These are phyloP conservation scores for Pedionomus torquatus DNA, from an alignment of 2,113 vertebrate species.

Conservation along the genomic window DNA sequence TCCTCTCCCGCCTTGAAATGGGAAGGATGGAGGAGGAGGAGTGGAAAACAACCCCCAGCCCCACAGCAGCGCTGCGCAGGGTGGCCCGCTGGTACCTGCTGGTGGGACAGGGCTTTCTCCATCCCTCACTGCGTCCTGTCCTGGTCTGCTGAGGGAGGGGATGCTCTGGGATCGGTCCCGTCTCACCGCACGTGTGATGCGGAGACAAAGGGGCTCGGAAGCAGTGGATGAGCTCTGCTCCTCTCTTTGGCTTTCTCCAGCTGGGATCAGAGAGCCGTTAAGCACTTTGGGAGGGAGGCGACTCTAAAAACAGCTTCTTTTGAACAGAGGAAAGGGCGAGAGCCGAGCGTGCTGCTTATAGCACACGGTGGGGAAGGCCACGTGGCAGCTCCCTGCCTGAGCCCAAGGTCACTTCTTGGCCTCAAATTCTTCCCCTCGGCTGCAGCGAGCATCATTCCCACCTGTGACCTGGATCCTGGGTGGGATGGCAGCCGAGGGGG, in stretches of 20 bases:
- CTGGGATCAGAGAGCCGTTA: neutral
- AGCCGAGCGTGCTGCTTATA: neutral
- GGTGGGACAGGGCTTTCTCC: neutral
- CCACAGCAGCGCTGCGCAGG: fast-evolving
- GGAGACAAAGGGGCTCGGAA: neutral
- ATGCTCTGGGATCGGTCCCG: neutral
- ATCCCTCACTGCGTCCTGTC: fast-evolving
- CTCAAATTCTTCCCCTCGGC: neutral
- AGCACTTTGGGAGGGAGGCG: neutral
- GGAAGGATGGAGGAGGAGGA: neutral
- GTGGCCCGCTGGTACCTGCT: neutral
- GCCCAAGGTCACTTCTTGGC: neutral
- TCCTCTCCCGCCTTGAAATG: neutral
- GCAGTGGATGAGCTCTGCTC: neutral
- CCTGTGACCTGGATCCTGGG: neutral
- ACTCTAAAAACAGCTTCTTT: slow-evolving; percentile 1
- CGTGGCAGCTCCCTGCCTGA: neutral
- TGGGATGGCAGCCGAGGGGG: neutral
- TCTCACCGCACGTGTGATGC: fast-evolving
- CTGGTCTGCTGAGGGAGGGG: neutral
- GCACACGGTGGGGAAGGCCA: neutral
- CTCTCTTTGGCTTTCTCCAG: neutral
- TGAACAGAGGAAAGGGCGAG: neutral
- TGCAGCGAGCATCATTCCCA: neutral
- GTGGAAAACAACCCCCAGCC: neutral